Evolutionary conservation across 2,888 invertebrate genomes (phyloP).

Genomic region (Drosophila niveifrons): DNA sequence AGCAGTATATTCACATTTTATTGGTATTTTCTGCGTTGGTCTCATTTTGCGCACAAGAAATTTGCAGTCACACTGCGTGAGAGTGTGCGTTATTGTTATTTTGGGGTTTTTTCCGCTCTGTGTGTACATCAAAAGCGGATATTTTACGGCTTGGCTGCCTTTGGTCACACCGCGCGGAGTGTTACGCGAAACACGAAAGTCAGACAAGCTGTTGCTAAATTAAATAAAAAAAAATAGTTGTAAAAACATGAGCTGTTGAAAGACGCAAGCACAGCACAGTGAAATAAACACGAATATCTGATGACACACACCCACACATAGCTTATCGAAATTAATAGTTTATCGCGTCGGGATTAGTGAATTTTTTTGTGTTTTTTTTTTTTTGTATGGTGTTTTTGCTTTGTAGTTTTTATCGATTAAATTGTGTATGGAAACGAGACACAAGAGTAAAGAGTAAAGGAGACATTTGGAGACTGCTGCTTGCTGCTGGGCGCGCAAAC

Average conservation of each 20-base stretch:
- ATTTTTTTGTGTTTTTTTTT: not conserved
- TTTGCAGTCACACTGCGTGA: not conserved
- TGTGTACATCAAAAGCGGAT: not conserved
- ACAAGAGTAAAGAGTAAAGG: not conserved
- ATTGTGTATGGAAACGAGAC: slow-evolving; percentile 30
- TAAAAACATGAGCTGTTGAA: slow-evolving; percentile 45
- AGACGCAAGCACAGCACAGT: not conserved
- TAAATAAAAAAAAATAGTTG: slow-evolving; percentile 4
- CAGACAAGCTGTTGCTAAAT: slow-evolving; percentile 20
- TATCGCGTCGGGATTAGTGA: not conserved
- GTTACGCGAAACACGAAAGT: slow-evolving; percentile 45
- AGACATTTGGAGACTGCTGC: slow-evolving; percentile 3
- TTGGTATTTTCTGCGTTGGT: not conserved
- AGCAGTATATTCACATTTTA: not conserved
- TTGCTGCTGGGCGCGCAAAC: slow-evolving; percentile 68
- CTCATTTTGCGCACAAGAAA: not conserved
- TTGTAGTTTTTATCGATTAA: slow-evolving; percentile 46
- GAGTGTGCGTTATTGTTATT: not conserved
- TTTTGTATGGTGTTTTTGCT: slow-evolving; percentile 9
- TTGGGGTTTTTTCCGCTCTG: not conserved
- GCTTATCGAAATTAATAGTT: slow-evolving; percentile 9
- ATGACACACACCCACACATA: not conserved
- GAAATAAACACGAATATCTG: not conserved
- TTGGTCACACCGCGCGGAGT: slow-evolving; percentile 40
- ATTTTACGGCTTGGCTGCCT: not conserved